A percentile compares a stretch with the other conserved stretches of the same genome.
Evolutionary conservation across 2,113 vertebrate species (phyloP).

Genomic region (Caranx melampygus): DNA sequence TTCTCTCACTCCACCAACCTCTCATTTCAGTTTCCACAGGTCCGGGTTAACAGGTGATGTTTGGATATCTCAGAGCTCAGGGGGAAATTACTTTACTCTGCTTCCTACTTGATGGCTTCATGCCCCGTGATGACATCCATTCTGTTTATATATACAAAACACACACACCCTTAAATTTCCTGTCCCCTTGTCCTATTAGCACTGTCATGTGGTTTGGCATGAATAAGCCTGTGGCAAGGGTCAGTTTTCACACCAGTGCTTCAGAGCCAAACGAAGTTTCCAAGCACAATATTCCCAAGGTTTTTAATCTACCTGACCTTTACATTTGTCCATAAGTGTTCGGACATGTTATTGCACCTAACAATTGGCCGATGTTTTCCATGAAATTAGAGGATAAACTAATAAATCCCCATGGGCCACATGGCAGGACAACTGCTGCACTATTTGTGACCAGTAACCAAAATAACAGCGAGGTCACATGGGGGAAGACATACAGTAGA

Average conservation of each 20-base stretch:
- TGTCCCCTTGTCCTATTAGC: slow-evolving; percentile 5
- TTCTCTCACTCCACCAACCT: not conserved
- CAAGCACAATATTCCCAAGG: not conserved
- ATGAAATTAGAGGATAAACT: slow-evolving; percentile 41
- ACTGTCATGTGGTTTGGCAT: slow-evolving; percentile 15
- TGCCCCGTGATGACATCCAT: slow-evolving; percentile 24
- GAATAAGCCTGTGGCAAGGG: not conserved
- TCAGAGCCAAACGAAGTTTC: not conserved
- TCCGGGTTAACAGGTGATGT: slow-evolving; percentile 60
- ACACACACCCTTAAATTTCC: slow-evolving; percentile 28
- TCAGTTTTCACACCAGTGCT: slow-evolving; percentile 35
- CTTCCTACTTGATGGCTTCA: slow-evolving; percentile 32
- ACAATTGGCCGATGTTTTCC: not conserved
- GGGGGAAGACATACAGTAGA: slow-evolving; percentile 44
- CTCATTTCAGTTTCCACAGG: slow-evolving; percentile 28
- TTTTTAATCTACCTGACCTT: not conserved
- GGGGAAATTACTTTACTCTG: slow-evolving; percentile 26
- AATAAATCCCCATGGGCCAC: slow-evolving; percentile 47
- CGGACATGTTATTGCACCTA: not conserved
- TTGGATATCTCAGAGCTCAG: slow-evolving; percentile 30
- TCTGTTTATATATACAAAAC: slow-evolving; percentile 33
- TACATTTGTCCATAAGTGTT: not conserved
- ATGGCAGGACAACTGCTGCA: slow-evolving; percentile 68
- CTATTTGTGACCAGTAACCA: slow-evolving; percentile 76
- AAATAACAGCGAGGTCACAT: slow-evolving; percentile 71